Percentiles rank a stretch among this genome's conserved stretches.
These are phyloP conservation scores for Drosophila testacea DNA, from an alignment of 2,888 invertebrate species.

Conservation along the genomic window DNA sequence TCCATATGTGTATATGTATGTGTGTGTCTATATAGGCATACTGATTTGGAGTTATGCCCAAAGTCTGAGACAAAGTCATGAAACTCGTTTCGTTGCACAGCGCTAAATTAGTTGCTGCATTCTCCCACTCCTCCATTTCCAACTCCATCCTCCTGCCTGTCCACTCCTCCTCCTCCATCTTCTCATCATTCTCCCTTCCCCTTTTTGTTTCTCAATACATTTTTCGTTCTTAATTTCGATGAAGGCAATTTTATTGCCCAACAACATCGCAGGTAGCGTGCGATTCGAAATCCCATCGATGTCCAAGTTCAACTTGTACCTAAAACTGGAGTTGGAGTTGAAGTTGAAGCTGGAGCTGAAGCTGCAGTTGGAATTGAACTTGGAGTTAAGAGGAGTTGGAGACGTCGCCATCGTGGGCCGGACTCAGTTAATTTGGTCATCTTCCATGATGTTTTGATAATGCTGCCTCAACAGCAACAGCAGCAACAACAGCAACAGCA, in stretches of 20 bases:
- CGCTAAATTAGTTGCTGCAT: constrained; percentile 76
- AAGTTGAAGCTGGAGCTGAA: constrained; percentile 7
- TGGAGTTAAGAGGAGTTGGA: constrained; percentile 1
- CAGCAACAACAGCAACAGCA: constrained; percentile 1
- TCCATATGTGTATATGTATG: constrained; percentile 50
- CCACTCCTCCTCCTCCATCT: not conserved
- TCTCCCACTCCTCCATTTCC: constrained; percentile 12
- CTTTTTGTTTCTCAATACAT: constrained; percentile 61
- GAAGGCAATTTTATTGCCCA: constrained; percentile 77
- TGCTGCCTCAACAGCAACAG: constrained; percentile 55
- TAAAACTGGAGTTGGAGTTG: not conserved
- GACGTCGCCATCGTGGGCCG: constrained; percentile 26
- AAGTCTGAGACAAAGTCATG: constrained; percentile 36
- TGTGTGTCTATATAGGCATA: constrained; percentile 27
- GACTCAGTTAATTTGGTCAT: constrained; percentile 81
- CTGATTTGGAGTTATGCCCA: not conserved
- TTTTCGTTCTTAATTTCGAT: constrained; percentile 80
- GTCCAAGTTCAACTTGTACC: constrained; percentile 11
- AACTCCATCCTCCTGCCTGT: not conserved
- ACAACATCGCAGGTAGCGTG: constrained; percentile 65
- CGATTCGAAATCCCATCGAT: constrained; percentile 39
- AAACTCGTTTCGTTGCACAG: constrained; percentile 74
- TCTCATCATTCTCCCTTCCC: constrained; percentile 1
- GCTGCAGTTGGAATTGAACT: not conserved
- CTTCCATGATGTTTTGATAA: constrained; percentile 83